Evolutionary conservation across 2,888 invertebrate species (phyloP), one percentile per base, ranked within the genome.

Genomic region (Hetaerina titia): DNA sequence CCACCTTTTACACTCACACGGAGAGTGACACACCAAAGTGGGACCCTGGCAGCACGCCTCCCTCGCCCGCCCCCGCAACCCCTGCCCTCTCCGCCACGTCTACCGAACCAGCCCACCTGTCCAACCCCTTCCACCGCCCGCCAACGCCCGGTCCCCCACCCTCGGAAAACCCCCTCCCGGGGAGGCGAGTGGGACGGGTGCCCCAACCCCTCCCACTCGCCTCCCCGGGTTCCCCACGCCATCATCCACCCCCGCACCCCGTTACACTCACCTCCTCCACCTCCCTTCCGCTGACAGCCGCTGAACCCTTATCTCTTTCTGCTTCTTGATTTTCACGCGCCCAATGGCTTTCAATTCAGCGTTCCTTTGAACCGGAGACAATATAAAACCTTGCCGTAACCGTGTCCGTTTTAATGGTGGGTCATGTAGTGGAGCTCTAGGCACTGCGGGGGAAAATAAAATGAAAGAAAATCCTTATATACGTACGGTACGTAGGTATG

Each of bases 241-340:
- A 17, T 6, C 69, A 22, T 69, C 17, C 22, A 7, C 69, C n/a
- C 69, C 69, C 64, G 45, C 45, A 13, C 22, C 69, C 19, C 45
- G 45, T 45, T 45, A 45, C 19, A 69, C 22, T 69, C 69, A 19
- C 8, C 69, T 11, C 81, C 81, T 69, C 81, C 25, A 81, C 81
- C n/a, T 69, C 64, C 22, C 90, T 90, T 45, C 90, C 45, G 90
- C 90, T 90, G 90, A 90, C 90, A 90, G 31, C 45, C 90, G 19
- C 64, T 63, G 90, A 90, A 90, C 90, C 90, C 90, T 90, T 90
- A 90, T 90, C 90, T 90, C 90, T 64, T 90, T 90, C 90, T 90
- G 90, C 90, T 90, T 69, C 90, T 69, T 64, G 90, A 64, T 64
- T 90, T 90, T 90, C 64, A 69, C 90, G 90, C 90, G 90, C 31